phyloP scores from a whole-genome alignment of 2,113 vertebrate species.

The Psophia crepitans region DNA sequence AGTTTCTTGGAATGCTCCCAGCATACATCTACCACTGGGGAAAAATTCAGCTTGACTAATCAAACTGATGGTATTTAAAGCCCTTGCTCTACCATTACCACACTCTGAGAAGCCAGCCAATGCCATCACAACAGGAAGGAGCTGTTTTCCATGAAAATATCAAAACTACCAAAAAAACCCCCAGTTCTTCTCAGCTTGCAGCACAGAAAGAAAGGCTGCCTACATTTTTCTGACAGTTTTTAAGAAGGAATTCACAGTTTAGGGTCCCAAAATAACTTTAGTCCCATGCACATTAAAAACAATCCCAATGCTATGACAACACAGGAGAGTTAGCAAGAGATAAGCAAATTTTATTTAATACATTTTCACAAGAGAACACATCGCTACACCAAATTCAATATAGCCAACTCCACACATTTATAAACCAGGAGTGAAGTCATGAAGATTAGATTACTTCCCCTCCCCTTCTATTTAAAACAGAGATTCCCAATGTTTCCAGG shows the following conservation, averaged over 20 bases:
- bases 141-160: neutral
- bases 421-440: neutral
- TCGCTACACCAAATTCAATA: neutral
- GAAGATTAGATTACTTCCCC: neutral
- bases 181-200: neutral
- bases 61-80: neutral
- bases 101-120: neutral
- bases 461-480: neutral
- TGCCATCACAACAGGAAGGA: neutral
- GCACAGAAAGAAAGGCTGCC: neutral
- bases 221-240: neutral
- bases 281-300: neutral
- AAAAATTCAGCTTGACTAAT: neutral
- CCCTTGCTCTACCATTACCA: neutral
- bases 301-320: neutral
- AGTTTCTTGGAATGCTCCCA: neutral
- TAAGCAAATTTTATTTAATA: neutral
- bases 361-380: neutral
- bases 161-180: neutral
- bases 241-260: constrained; percentile 8
- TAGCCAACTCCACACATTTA: neutral
- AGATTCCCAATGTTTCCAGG: neutral
- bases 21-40: neutral
- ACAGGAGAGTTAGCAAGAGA: neutral
- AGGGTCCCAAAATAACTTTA: constrained; percentile 29